phyloP scores from a whole-genome alignment of 1,140 invertebrate genomes.

The Limonius californicus region DNA sequence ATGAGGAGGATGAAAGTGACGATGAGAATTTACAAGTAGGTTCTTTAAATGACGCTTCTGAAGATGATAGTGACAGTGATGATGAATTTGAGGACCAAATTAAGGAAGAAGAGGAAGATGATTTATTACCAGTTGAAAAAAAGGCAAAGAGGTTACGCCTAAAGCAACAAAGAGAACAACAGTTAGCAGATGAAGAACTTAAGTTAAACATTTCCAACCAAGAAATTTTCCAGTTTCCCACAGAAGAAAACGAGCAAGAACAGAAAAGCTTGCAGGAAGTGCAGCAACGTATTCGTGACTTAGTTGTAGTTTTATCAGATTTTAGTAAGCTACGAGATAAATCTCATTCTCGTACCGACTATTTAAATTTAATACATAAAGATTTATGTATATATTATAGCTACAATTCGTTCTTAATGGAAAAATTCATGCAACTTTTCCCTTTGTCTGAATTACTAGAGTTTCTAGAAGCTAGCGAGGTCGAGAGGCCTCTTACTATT shows the following conservation, averaged over 20 bases:
- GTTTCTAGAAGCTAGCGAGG: slow-evolving; percentile 96
- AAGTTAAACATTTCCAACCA: slow-evolving; percentile 69
- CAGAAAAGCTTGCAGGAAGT: slow-evolving; percentile 75
- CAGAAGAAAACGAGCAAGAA: slow-evolving; percentile 63
- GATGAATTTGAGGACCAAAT: slow-evolving; percentile 39
- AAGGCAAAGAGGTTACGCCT: slow-evolving; percentile 76
- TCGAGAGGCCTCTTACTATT: slow-evolving; percentile 91
- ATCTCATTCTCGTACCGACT: slow-evolving; percentile 75
- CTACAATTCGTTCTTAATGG: slow-evolving; percentile 96
- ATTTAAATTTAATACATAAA: slow-evolving; percentile 70
- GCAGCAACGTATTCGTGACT: slow-evolving; percentile 87
- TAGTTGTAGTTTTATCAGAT: slow-evolving; percentile 82
- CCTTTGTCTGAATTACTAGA: slow-evolving; percentile 85
- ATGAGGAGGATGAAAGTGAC: slow-evolving; percentile 26
- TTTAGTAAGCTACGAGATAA: slow-evolving; percentile 78
- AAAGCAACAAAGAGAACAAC: slow-evolving; percentile 64
- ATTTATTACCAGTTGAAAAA: slow-evolving; percentile 82
- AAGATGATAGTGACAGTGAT: slow-evolving; percentile 45
- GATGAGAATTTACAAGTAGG: slow-evolving; percentile 41
- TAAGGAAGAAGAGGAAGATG: slow-evolving; percentile 53
- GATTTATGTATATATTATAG: slow-evolving; percentile 96
- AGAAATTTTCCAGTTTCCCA: slow-evolving; percentile 73
- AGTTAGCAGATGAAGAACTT: slow-evolving; percentile 78
- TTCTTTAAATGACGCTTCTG: slow-evolving; percentile 50
- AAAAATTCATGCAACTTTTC: slow-evolving; percentile 91